Evolutionary conservation across 2,113 vertebrate species (phyloP), one percentile per base, ranked within the genome.

Genomic region (Neolamprologus devosi): DNA sequence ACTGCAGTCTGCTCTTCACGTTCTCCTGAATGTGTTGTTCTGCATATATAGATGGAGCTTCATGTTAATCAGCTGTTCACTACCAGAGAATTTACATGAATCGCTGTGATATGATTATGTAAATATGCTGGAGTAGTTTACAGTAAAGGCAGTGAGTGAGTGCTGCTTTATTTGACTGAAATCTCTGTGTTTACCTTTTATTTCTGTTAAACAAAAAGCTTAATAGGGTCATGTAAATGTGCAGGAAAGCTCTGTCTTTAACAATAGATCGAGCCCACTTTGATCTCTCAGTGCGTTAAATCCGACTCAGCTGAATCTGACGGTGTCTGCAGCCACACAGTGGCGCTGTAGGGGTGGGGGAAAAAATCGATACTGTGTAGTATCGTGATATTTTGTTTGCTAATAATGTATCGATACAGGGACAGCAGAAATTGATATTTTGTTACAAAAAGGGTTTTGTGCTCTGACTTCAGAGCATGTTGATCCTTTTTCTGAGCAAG

Each of bases 331-430:
- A 30, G 57, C 2, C 26, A 60, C 28, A 30, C 8, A 60, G 14
- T 33, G 14, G 5, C 5, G 1, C 54, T 63, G 58, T 0, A 45
- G 42, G 42, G 42, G 0, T 45, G 42, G 3, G 42, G 6, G 6
- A 7, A 45, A 45, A 45, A 45, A 45, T 45, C 2, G 0, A 45
- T 45, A 45, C 42, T 45, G 42, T 45, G 42, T 45, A 45, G 42
- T 45, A 1, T 45, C 0, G 2, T 45, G 42, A 45, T 45, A 45
- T 45, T 45, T 45, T 45, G 0, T 45, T 45, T 45, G 42, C 42
- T 45, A 45, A 45, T 45, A 45, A 14, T 45, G 42, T 45, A 45
- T 45, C 1, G 42, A 45, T 45, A 45, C 3, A 45, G 42, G 42
- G 12, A 14, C 42, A 14, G 12, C 42, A 45, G 42, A 7, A 45